Evolutionary conservation across 2,888 invertebrate genomes (phyloP), one percentile per base, ranked within the genome.

Genomic region (Leptinotarsa rubiginosa): DNA sequence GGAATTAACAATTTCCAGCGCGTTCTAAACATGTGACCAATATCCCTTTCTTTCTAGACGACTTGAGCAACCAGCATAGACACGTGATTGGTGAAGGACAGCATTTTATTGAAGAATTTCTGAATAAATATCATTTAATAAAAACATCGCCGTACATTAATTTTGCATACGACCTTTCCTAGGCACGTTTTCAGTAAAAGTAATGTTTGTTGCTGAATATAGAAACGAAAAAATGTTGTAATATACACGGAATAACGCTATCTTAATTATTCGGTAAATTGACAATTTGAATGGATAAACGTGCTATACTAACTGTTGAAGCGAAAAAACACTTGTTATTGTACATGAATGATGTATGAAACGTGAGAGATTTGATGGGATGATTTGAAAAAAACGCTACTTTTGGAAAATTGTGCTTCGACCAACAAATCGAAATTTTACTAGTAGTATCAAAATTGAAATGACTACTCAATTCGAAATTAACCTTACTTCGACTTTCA

Each of bases 121-220:
- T 70, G 75, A 70, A 71, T 69, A 66, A 70, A 72, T 74, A 73
- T 68, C 65, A 68, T 49, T 66, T 62, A 52, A 70, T 73, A 75
- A 73, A 72, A 79, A 76, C 77, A 76, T 77, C 77, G 74, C 76
- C 78, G 78, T 72, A 70, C 69, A 52, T 56, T 73, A 74, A 41
- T 77, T 77, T 67, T 77, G 69, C 79, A 78, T 80, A 76, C 77
- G 77, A 77, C 78, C 78, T 77, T 77, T 69, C 68, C n/a, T 56
- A 59, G 50, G 59, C 75, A 73, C 65, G 70, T 74, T 69, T 74
- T 50, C 62, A 75, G 78, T 79, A 79, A 79, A 78, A 79, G 79
- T 77, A 71, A 70, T 72, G 65, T 59, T 62, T 54, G 22, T 49
- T 49, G 67, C 66, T 67, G 59, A 72, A 72, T 49, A 47, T 67